Percentiles rank a stretch among this genome's conserved stretches.
These are phyloP conservation scores for Pelodiscus sinensis DNA, from an alignment of 2,113 vertebrate genomes.

Conservation along the genomic window DNA sequence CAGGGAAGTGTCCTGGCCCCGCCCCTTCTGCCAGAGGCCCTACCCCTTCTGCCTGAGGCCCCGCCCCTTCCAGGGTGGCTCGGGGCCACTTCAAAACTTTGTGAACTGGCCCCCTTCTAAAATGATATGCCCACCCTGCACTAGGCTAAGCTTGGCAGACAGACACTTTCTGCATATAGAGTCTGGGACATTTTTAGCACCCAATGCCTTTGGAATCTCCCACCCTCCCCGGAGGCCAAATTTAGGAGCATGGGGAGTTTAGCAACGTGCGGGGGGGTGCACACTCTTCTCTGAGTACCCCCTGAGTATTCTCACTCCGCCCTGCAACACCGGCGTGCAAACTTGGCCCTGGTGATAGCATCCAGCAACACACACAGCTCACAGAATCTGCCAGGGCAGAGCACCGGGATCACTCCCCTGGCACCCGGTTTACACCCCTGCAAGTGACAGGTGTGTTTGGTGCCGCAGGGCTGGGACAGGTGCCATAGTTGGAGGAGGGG, in stretches of 20 bases:
- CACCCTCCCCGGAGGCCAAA: no score
- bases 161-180: neutral
- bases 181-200: neutral
- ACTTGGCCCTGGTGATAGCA: neutral
- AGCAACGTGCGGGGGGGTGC: no score
- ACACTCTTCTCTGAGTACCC: no score
- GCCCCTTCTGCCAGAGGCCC: no score
- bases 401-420: no score
- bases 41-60: no score
- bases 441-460: neutral
- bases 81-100: no score
- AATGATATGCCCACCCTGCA: no score
- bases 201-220: neutral
- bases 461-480: neutral
- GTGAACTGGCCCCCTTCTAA: no score
- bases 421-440: neutral
- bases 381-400: neutral
- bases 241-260: no score
- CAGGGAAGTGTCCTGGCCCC: no score
- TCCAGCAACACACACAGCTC: neutral
- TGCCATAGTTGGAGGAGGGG: neutral
- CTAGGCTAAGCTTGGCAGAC: neutral
- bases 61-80: no score
- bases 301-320: neutral
- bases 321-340: neutral